phyloP scores from a whole-genome alignment of 2,797 vertebrate species.

The Morus bassanus region DNA sequence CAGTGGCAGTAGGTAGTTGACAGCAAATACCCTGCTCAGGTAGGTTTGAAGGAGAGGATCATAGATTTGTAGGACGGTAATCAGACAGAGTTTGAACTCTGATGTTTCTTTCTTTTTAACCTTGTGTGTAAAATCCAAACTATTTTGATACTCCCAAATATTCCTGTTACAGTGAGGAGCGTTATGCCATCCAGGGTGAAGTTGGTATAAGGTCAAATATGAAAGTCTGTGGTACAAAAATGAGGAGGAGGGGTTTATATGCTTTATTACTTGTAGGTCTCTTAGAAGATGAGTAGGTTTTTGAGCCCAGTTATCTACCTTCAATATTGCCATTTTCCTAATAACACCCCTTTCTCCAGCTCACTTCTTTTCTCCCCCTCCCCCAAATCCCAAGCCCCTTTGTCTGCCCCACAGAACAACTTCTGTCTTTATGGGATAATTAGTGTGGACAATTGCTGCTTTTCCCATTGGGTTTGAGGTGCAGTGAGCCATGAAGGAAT shows the following conservation, averaged over 20 bases:
- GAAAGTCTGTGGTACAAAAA: not conserved
- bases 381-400: conserved; percentile 48
- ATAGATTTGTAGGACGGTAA: not conserved
- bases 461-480: conserved; percentile 59
- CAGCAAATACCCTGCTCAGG: not conserved
- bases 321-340: not conserved
- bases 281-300: not conserved
- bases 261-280: not conserved
- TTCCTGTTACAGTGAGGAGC: rapidly evolving
- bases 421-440: conserved; percentile 66
- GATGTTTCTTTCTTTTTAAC: not conserved
- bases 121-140: not conserved
- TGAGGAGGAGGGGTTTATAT: not conserved
- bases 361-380: conserved; percentile 24
- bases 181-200: not conserved
- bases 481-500: conserved; percentile 65
- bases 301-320: not conserved
- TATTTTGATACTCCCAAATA: not conserved
- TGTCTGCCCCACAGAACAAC: conserved; percentile 59
- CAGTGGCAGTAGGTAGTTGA: not conserved
- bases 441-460: conserved; percentile 66
- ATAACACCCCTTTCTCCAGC: not conserved
- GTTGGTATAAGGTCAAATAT: not conserved
- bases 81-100: not conserved
- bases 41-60: not conserved